Evolutionary conservation across 1,140 invertebrate species (phyloP), one percentile per base, ranked within the genome.

Genomic region (Akabosia matsudoensis): DNA sequence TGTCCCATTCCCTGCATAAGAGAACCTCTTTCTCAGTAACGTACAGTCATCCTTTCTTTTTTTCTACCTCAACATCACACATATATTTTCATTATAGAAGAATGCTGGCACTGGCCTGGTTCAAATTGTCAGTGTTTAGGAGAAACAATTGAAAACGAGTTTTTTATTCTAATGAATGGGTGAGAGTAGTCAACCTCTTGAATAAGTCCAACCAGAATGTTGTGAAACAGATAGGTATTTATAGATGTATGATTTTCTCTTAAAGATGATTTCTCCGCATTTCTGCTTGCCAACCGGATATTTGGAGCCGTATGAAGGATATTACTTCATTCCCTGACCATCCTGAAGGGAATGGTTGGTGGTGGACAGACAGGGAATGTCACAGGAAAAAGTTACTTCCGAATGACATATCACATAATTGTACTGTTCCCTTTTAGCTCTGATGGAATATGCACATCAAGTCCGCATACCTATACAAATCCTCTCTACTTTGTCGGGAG

Each of bases 111-210:
- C n/a, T n/a, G n/a, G n/a, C n/a, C n/a, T 45, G 18, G 37, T 45
- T n/a, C n/a, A 45, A 45, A 45, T 45, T 45, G 37, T 7, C n/a
- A 4, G 7, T 56, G 3, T 24, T 56, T 3, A 56, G 54, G 14
- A 7, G 4, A 24, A 24, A 4, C 14, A 22, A 56, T 56, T 56
- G 54, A 22, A 24, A 56, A 56, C 54, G 54, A 56, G 54, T 10
- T 56, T 56, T 56, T 22, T 56, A 56, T 56, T 56, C 54, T 56
- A 56, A 56, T 56, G 54, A 56, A 56, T 56, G 54, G 24, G 54
- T 56, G 14, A 22, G 24, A 56, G 54, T 24, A 56, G 14, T 56
- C 54, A 56, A 4, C 7, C 18, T 10, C 18, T 45, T 45, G 37
- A n/a, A n/a, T n/a, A n/a, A n/a, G n/a, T n/a, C n/a, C n/a, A n/a